These are phyloP conservation scores for Odontamblyopus lacepedii DNA, from an alignment of 2,797 vertebrate species.

Conservation along the genomic window DNA sequence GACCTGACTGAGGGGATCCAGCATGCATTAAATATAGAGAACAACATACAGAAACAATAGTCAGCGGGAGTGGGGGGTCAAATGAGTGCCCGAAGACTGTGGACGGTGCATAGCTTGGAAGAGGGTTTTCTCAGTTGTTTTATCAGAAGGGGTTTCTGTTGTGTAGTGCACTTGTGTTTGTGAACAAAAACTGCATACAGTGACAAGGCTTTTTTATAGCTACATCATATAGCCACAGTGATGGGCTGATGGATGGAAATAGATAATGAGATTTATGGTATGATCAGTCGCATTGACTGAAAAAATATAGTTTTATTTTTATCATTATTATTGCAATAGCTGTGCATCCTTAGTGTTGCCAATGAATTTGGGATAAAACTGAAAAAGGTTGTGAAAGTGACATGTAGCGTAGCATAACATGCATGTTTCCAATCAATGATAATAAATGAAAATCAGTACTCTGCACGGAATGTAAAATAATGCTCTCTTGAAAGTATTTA, in stretches of 20 bases:
- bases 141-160: constrained; percentile 40
- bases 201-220: constrained; percentile 39
- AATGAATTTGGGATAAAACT: constrained; percentile 48
- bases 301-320: neutral
- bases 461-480: neutral
- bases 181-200: constrained; percentile 17
- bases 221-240: constrained; percentile 35
- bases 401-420: constrained; percentile 33
- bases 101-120: constrained; percentile 1
- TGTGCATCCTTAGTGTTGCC: constrained; percentile 35
- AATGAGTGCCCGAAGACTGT: constrained; percentile 11
- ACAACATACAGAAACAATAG: constrained; percentile 82
- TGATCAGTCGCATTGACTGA: neutral
- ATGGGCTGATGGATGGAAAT: constrained; percentile 20
- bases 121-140: constrained; percentile 9
- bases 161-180: constrained; percentile 36
- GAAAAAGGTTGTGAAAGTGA: constrained; percentile 42
- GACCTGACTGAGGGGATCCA: constrained; percentile 96
- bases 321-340: neutral
- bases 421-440: constrained; percentile 14
- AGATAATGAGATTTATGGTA: constrained; percentile 4
- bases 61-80: constrained; percentile 64
- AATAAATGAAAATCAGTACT: constrained; percentile 19
- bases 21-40: constrained; percentile 83
- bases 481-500: neutral